Conservation (phyloP, 2,113 vertebrate species). For the Thryonomys swinderianus region DNA sequence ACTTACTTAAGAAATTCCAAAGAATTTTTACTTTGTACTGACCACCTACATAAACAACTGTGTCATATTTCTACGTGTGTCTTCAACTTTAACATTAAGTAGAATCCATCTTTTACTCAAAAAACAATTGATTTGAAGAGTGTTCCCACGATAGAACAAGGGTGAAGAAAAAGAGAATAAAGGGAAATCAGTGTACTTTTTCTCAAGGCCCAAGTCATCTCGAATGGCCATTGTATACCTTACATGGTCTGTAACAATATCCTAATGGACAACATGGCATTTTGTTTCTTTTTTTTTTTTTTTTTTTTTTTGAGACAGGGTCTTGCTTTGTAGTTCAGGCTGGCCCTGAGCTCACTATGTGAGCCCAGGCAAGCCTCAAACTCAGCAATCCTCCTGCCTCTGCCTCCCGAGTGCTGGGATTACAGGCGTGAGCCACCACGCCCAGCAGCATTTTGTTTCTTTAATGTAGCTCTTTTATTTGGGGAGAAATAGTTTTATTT, state of each 20-base stretch:
- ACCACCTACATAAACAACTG: not conserved
- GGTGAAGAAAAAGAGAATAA: constrained; percentile 9
- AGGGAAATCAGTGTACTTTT: not conserved
- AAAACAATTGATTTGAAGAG: not conserved
- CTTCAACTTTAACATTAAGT: constrained; percentile 31
- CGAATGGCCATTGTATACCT: not conserved
- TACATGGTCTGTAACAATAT: not conserved
- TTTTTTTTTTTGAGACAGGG: too few species aligned
- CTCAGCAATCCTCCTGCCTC: too few species aligned
- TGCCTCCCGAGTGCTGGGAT: too few species aligned
- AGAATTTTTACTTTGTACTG: constrained; percentile 62
- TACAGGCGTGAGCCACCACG: too few species aligned
- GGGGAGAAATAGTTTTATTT: not conserved
- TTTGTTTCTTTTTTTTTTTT: not conserved
- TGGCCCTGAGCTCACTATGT: too few species aligned
- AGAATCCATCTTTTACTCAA: constrained; percentile 32
- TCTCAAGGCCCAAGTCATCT: constrained; percentile 1
- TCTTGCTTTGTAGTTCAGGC: too few species aligned
- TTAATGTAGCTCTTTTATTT: not conserved
- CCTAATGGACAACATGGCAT: not conserved
- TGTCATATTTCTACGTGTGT: constrained; percentile 33
- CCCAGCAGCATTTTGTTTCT: too few species aligned
- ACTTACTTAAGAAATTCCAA: constrained; percentile 67
- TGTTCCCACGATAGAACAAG: not conserved
- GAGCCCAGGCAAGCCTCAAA: too few species aligned